These are phyloP conservation scores for Ridgeia piscesae DNA, from an alignment of 1,140 invertebrate genomes.

Conservation along the genomic window DNA sequence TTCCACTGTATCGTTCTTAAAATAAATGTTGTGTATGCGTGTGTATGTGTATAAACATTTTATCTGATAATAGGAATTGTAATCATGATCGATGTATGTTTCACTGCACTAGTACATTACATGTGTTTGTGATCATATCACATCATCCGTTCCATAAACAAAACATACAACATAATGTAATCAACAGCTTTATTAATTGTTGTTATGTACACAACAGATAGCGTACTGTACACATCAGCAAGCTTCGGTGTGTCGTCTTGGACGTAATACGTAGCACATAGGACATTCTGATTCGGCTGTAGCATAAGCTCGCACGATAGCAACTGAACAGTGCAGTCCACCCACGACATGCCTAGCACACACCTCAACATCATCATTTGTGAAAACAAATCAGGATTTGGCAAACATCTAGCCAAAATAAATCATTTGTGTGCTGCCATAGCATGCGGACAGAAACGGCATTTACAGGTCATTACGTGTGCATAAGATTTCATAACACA, in stretches of 20 bases:
- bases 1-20: too few relatives aligned
- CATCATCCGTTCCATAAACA: not conserved
- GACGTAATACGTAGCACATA: not conserved
- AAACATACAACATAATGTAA: not conserved
- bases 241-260: not conserved
- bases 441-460: not conserved
- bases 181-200: slow-evolving; percentile 6
- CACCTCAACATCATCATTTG: not conserved
- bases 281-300: not conserved
- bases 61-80: too few relatives aligned
- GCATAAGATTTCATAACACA: too few relatives aligned
- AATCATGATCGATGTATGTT: too few relatives aligned
- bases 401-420: not conserved
- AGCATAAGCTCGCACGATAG: not conserved
- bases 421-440: not conserved
- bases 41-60: too few relatives aligned
- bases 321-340: slow-evolving; percentile 3
- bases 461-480: not conserved
- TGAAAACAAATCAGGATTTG: slow-evolving; percentile 1
- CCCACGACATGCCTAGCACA: not conserved
- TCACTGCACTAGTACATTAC: too few relatives aligned
- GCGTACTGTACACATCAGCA: not conserved
- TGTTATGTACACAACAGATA: slow-evolving; percentile 1
- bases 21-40: too few relatives aligned
- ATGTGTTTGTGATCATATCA: not conserved